Conservation (phyloP, 2,888 invertebrate genomes). For the Aleiodes testaceus region DNA sequence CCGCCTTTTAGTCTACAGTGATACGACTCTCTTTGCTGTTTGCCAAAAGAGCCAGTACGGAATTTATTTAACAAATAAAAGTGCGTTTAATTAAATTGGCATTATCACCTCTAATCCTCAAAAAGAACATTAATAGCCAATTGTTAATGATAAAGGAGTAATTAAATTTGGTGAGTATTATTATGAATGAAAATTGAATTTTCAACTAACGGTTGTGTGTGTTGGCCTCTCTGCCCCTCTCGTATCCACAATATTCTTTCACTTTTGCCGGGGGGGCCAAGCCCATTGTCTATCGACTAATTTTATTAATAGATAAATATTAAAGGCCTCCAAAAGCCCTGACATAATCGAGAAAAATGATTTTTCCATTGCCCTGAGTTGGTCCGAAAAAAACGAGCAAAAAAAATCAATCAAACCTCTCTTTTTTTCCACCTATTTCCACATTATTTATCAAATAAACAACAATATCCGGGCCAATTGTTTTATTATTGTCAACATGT, state of each 20-base stretch:
- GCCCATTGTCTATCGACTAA: conserved; percentile 51
- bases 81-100: conserved; percentile 28
- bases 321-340: background rate
- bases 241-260: background rate
- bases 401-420: background rate
- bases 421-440: background rate
- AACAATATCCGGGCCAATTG: background rate
- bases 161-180: conserved; percentile 28
- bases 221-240: conserved; percentile 68
- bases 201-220: conserved; percentile 80
- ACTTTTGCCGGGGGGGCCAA: conserved; percentile 43
- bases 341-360: background rate
- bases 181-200: conserved; percentile 74
- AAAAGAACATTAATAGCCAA: background rate
- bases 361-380: no score
- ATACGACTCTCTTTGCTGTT: conserved; percentile 45
- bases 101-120: conserved; percentile 1
- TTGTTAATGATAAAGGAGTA: background rate
- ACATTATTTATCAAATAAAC: background rate
- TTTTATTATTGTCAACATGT: conserved; percentile 25
- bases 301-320: conserved; percentile 54
- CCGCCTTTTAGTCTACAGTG: conserved; percentile 83
- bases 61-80: conserved; percentile 20
- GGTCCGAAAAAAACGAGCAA: no score
- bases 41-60: conserved; percentile 54